Base-by-base conservation (phyloP, 53 echinoderm and acorn worm genomes). In the Mesocentrotus franciscanus region DNA sequence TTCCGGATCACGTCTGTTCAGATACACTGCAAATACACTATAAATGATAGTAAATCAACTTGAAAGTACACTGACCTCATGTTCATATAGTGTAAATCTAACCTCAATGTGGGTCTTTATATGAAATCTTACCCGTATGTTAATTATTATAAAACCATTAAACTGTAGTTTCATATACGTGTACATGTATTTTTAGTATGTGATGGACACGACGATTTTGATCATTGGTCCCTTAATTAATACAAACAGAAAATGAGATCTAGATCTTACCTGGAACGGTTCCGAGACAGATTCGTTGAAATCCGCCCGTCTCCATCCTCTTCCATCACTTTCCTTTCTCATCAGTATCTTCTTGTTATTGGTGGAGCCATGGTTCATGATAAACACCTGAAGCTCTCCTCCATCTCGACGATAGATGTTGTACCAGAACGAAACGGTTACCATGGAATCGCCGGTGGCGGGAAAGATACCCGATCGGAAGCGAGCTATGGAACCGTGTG, bases 381-480 rank as follows among this genome's bases (percentile, higher is more conserved):
- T 35, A 29, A 49, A 94, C 39, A 94, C 95, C 87, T 42, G 32
- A 55, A 94, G 18, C 87, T 68, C 87, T 11, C 95, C 95, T 3
- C 95, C 95, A 61, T 94, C 95, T 5, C 49, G 85, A 0, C 49
- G 85, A n/a, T 94, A 85, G 49, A 94, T 68, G 85, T 85, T 94
- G 26, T 85, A 94, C 95, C 93, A 92, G 93, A 87, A 94, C 15
- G 94, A 94, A 15, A 94, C 87, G 68, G 94, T 85, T 26, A 94
- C 94, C 66, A 55, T 71, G n/a, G 94, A 94, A 8, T 94, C 87
- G 27, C 94, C 94, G 0, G 71, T 85, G 26, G 94, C 94, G 26
- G 94, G 94, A 9, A 94, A 94, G 94, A 94, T 94, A 34, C 94
- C 94, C 39, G 94, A 85, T 9, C 87, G 85, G 94, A 94, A 94